Conservation (phyloP, 2,113 vertebrate species). For the Argyrosomus japonicus region DNA sequence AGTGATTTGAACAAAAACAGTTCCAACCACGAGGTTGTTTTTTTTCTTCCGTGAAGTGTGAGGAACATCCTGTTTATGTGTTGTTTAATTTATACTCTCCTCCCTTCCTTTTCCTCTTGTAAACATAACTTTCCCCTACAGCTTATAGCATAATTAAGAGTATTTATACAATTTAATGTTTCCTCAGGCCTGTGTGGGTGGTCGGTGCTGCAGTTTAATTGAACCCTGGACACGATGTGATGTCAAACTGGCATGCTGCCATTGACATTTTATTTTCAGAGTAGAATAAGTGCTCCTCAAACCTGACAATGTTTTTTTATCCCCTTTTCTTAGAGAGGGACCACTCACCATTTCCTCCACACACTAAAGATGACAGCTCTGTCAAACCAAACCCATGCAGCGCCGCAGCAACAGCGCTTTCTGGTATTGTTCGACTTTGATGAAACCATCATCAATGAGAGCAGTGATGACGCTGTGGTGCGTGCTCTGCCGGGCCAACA, state of each 20-base stretch:
- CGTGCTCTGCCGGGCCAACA: conserved; percentile 84
- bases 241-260: conserved; percentile 4
- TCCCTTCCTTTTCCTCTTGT: conserved; percentile 35
- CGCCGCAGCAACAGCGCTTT: conserved; percentile 72
- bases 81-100: conserved; percentile 19
- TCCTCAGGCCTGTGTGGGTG: not conserved
- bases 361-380: conserved; percentile 79
- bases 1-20: not conserved
- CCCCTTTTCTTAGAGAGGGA: conserved; percentile 40
- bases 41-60: not conserved
- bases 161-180: conserved; percentile 33
- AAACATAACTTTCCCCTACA: conserved; percentile 45
- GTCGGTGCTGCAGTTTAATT: conserved; percentile 4
- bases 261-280: conserved; percentile 17
- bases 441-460: conserved; percentile 93
- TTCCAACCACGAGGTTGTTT: not conserved
- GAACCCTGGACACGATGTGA: not conserved
- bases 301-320: not conserved
- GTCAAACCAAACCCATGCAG: not conserved
- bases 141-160: conserved; percentile 18
- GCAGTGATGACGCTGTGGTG: conserved; percentile 90
- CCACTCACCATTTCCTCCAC: not conserved
- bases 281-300: not conserved
- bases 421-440: conserved; percentile 95
- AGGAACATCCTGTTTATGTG: conserved; percentile 59